Evolutionary conservation across 2,797 vertebrate species (phyloP).

Genomic region (Acipenser ruthenus): DNA sequence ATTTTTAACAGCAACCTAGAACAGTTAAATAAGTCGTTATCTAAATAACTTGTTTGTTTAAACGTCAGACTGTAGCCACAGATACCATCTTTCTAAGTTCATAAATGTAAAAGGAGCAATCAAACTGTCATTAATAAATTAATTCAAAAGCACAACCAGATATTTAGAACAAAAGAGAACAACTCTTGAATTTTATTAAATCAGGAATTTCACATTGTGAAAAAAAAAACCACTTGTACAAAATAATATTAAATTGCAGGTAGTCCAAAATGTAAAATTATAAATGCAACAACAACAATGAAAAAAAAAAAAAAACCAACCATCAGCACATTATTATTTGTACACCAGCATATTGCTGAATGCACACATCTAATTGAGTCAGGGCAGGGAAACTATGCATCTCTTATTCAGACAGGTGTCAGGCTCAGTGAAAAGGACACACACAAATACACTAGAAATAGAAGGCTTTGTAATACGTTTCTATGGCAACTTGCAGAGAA

Average conservation of each 20-base stretch:
- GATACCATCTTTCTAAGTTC: too few species aligned
- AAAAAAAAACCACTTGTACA: conserved; percentile 84
- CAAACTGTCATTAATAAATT: not conserved
- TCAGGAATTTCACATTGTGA: conserved; percentile 98
- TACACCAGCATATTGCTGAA: conserved; percentile 30
- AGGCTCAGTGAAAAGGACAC: conserved; percentile 60
- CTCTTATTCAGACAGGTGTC: conserved; percentile 65
- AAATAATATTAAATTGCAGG: conserved; percentile 71
- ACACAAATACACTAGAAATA: conserved; percentile 73
- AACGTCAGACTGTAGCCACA: too few species aligned
- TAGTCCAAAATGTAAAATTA: conserved; percentile 49
- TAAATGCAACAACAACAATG: conserved; percentile 45
- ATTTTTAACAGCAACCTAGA: too few species aligned
- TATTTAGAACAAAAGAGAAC: conserved; percentile 72
- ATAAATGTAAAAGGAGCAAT: not conserved
- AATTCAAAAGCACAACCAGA: conserved; percentile 9
- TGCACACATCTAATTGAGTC: conserved; percentile 41
- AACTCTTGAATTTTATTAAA: conserved; percentile 91
- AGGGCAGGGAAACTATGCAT: conserved; percentile 47
- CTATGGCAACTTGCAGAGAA: conserved; percentile 68
- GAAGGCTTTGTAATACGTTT: conserved; percentile 79
- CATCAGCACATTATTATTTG: conserved; percentile 36
- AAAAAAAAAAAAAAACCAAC: conserved; percentile 28
- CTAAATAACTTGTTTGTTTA: too few species aligned
- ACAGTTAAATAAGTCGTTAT: too few species aligned